Base-by-base conservation (phyloP, 2,888 invertebrate species). In the Trileptium ribeirensis region DNA sequence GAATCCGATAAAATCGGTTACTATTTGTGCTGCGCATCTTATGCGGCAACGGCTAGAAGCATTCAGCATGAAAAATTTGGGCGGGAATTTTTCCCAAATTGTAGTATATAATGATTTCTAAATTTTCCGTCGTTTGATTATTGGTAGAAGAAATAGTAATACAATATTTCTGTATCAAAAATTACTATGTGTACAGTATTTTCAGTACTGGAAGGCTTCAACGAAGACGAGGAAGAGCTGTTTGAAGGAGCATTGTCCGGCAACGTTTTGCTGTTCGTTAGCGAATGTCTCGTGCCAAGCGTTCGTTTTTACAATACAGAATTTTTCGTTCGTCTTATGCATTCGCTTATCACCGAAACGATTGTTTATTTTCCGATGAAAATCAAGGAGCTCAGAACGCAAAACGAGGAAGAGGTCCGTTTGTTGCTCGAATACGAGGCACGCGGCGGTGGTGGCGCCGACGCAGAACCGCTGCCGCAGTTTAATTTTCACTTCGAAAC, bases 211-310 rank as follows among this genome's bases (percentile, higher is more conserved):
- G 80, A 79, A 36, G 64, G 64, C 31, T 80, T 79, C 36, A 31
- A 24, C 36, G 36, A 80, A 37, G 80, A 80, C 80, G 80, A 80
- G 33, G 80, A 80, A 36, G 80, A 80, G 8, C 8, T 80, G 2
- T 78, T 80, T n/a, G 75, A 80, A 24, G 24, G 24, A 8, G 51
- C 51, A 24, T 15, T 51, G 8, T 24, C 8, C 24, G 24, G 8
- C 8, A 51, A 51, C 24, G 51, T 24, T 8, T 51, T 51, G 51
- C 51, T 8, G 8, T 51, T 51, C 24, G 51, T 51, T 24, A 51
- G 24, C 24, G 51, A 51, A 24, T 51, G 8, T 51, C 24, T 51
- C 8, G 51, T 51, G 51, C 8, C 51, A 24, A 51, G 51, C 51
- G 51, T 51, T 51, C 51, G 51, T 8, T 51, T 51, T 51, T 24